Evolutionary conservation across 2,797 vertebrate genomes (phyloP), one percentile per base, ranked within the genome.

Genomic region (Lithobates pipiens): DNA sequence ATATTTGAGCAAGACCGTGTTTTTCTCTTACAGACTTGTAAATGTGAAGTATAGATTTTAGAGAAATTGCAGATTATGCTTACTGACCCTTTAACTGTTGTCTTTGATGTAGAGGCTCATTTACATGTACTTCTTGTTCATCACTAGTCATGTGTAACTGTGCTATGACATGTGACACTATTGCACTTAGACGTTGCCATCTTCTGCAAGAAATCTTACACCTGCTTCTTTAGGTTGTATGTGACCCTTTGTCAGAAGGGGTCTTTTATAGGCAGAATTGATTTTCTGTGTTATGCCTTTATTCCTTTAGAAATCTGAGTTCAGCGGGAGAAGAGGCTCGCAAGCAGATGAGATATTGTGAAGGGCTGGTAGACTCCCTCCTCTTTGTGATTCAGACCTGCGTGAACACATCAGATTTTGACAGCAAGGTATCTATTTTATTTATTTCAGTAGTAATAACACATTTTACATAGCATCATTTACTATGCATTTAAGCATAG

Each of bases 301-400:
- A 10, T 81, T 69, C 44, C n/a, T 69, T 46, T 84, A 99, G 98
- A 93, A 99, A 99, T 90, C 95, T 99, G 87, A 99, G 98, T 92
- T 99, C 97, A 0, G 98, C 98, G 0, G 98, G 98, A 0, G 98
- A 99, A 87, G 98, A 99, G 88, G 98, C 98, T 0, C 95, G 98
- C 82, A 99, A 98, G 91, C 97, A 98, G 90, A 97, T 99, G 96
- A 95, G 98, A 36, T 93, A 93, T 73, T 99, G 98, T 1, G 98
- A 99, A 25, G 98, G 98, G 7, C 94, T 99, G 86, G 97, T 99
- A 0, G 98, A 99, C 92, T 99, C 98, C 0, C 93, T 99, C 85
- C 94, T 99, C 3, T 97, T 98, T 1, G 96, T 99, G 93, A 99
- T 99, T 94, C 98, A 99, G 92, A 97, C 98, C 1, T 99, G 98